A percentile compares a stretch with the other conserved stretches of the same genome.
Conservation (phyloP, 2,113 vertebrate species). For the Speoplatyrhinus poulsoni region DNA sequence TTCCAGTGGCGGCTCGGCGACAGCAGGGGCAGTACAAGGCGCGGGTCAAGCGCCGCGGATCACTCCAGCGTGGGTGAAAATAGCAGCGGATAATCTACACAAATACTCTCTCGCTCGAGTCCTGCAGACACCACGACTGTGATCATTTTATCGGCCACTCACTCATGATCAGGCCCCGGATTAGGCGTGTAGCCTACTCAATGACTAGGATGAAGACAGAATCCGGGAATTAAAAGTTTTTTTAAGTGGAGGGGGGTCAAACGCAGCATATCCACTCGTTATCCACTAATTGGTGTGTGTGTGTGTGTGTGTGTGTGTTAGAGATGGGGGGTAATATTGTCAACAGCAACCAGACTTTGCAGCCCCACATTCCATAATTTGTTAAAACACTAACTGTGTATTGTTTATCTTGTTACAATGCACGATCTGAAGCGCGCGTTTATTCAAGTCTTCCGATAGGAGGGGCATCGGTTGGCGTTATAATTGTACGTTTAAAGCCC, state of each 20-base stretch:
- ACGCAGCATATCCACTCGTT: constrained; percentile 16
- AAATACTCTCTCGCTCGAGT: constrained; percentile 69
- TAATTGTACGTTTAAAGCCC: constrained; percentile 32
- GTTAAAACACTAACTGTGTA: constrained; percentile 39
- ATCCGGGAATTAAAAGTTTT: constrained; percentile 9
- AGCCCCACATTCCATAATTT: constrained; percentile 41
- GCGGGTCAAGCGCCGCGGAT: constrained; percentile 52
- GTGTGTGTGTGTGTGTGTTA: no score
- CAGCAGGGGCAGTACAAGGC: constrained; percentile 36
- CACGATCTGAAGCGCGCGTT: constrained; percentile 56
- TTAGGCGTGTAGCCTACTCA: not conserved
- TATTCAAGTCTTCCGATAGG: constrained; percentile 58
- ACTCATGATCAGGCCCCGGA: constrained; percentile 62
- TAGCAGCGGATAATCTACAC: constrained; percentile 75
- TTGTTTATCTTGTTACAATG: constrained; percentile 4
- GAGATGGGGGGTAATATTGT: constrained; percentile 8
- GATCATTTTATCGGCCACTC: constrained; percentile 63
- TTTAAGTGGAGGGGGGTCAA: constrained; percentile 3
- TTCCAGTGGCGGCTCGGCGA: constrained; percentile 1
- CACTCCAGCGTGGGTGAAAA: constrained; percentile 59
- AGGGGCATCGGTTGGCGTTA: constrained; percentile 69
- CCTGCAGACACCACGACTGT: constrained; percentile 55
- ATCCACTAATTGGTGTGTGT: not conserved
- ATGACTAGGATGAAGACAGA: constrained; percentile 20
- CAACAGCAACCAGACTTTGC: constrained; percentile 26